Evolutionary conservation across 2,797 vertebrate genomes (phyloP).

Genomic region (Pteronotus mesoamericanus): DNA sequence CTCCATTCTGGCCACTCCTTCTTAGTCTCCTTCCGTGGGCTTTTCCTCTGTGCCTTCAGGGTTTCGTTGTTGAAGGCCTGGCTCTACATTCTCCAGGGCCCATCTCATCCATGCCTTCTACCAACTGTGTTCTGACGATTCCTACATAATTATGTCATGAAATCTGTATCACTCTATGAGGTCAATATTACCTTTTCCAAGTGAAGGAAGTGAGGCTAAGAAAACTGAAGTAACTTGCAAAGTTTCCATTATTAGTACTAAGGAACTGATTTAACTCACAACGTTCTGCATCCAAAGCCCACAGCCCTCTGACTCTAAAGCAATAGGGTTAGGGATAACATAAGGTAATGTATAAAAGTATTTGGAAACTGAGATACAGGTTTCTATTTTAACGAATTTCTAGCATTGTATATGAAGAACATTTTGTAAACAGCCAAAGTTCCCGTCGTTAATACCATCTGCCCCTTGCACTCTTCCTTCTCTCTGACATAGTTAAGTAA

Average conservation of each 20-base stretch:
- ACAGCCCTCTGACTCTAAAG: not conserved
- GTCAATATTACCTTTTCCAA: not conserved
- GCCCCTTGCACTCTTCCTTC: not conserved
- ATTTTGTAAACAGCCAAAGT: not conserved
- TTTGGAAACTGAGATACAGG: not conserved
- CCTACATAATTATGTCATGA: not conserved
- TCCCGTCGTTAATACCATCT: not conserved
- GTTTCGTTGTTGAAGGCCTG: not conserved
- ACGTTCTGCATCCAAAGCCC: not conserved
- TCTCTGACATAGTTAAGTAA: not conserved
- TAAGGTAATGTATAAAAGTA: not conserved
- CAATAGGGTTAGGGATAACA: not conserved
- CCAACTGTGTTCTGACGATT: not conserved
- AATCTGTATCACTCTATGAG: not conserved
- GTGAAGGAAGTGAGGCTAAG: not conserved
- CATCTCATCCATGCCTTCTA: not conserved
- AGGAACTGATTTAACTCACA: not conserved
- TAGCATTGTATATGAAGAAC: not conserved
- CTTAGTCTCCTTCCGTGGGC: not conserved
- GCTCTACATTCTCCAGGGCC: not conserved
- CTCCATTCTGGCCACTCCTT: not conserved
- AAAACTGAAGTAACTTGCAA: constrained; percentile 1
- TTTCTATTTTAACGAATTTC: not conserved
- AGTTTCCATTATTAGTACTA: not conserved
- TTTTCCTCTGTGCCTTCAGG: not conserved